Evolutionary conservation across 2,797 vertebrate species (phyloP), one percentile per base, ranked within the genome.

Genomic region (Alauda arvensis): DNA sequence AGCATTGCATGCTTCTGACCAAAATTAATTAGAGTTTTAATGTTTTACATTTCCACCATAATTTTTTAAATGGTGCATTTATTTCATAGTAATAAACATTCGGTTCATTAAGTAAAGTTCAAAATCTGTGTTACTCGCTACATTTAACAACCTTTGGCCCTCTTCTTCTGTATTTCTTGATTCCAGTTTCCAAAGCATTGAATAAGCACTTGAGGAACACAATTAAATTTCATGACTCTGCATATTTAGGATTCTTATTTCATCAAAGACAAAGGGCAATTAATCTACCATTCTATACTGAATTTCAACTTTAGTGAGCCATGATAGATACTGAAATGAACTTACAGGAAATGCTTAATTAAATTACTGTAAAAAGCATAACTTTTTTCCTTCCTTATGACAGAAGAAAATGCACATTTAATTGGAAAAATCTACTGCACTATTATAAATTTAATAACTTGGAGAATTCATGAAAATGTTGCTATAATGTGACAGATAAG

Each of bases 171-270:
- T 95, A 94, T 91, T 96, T 83, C 93, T 96, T 93, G 79, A 94
- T 95, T 97, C 83, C 89, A 93, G 95, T 97, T 96, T 97, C 96
- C 96, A 94, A 95, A 91, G 94, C 96, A 96, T 82, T 97, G 97
- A 96, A 96, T 97, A 96, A 97, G 97, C 96, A 98, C 97, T 96
- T 95, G 97, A 97, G 95, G 95, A 97, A 96, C 96, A 98, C 97
- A 98, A 97, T 98, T 98, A 98, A 97, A 98, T 97, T 97, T 98
- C 98, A 98, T 98, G 97, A 98, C 96, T 96, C 94, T 93, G 97
- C 98, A 98, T 97, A 98, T 98, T 98, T 98, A 96, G 96, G 93
- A 96, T 97, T 98, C 96, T 96, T 96, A 97, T 98, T 98, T 97
- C 96, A 96, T 97, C 95, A 97, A 98, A 97, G 97, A 98, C 96